Evolutionary conservation across 2,797 vertebrate genomes (phyloP), one percentile per base, ranked within the genome.

Genomic region (Diplodus sargus): DNA sequence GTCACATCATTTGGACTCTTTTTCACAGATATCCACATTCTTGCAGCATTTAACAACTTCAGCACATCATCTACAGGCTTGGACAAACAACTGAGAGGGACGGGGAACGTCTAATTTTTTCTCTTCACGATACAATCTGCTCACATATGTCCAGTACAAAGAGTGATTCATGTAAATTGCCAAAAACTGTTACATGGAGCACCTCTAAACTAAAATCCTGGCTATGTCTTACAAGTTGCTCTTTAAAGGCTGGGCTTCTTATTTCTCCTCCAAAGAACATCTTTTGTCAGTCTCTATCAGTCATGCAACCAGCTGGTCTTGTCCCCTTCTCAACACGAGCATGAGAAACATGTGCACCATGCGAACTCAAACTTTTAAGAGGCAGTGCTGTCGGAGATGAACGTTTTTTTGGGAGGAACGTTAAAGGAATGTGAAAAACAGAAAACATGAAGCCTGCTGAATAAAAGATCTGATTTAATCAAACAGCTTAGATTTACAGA

Each of bases 381-480:
- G 11, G 2, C 9, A 20, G 11, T 62, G 14, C 3, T 22, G 3
- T 60, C 5, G 28, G 56, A 73, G 12, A 67, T 17, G 0, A 30
- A 28, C 18, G 2, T 61, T 42, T 22, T 45, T 8, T 34, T 34
- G 1, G 23, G 14, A 73, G n/a, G 18, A 39, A 60, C 25, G 8
- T 42, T n/a, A 42, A 64, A 11, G 3, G 15, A 2, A n/a, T 28
- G 11, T 62, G 5, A 53, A 43, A 70, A 45, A 51, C 4, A 18
- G n/a, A 66, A 49, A 49, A 56, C 23, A 23, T n/a, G 20, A 1
- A 65, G 49, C 16, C n/a, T 43, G 22, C 17, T 58, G 23, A 67
- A 51, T 47, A 15, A 48, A 63, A 74, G 22, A 8, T 30, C 34
- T 49, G 5, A 43, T 79, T 83, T 71, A 48, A 53, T 76, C 11